A percentile compares a stretch with the other conserved stretches of the same genome.
Evolutionary conservation across 2,797 vertebrate species (phyloP).

Genomic region (Urocyon cinereoargenteus): DNA sequence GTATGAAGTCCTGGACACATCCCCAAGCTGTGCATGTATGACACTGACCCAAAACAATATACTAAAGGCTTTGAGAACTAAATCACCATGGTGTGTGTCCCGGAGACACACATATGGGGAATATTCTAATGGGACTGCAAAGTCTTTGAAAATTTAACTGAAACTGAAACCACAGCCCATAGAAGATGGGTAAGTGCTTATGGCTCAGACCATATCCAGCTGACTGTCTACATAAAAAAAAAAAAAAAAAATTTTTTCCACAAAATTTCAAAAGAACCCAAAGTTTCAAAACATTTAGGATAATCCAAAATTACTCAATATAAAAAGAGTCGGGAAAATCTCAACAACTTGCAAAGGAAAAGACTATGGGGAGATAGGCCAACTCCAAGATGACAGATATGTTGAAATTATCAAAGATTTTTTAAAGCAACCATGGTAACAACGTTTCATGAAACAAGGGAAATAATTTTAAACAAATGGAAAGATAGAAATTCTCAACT

Average conservation of each 20-base stretch:
- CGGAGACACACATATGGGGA: not conserved
- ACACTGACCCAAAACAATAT: not conserved
- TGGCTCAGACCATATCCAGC: too few relatives aligned
- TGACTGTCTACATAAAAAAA: not conserved
- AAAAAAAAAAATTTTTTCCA: not conserved
- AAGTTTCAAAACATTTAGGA: not conserved
- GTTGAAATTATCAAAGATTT: not conserved
- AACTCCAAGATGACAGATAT: not conserved
- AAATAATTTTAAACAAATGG: constrained; percentile 1
- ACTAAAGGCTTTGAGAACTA: not conserved
- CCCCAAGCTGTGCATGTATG: not conserved
- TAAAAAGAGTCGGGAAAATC: constrained; percentile 6
- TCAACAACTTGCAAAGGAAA: not conserved
- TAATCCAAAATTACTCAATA: not conserved
- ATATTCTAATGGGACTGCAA: not conserved
- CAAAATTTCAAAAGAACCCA: not conserved
- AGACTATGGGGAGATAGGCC: not conserved
- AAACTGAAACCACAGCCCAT: not conserved
- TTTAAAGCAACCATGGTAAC: not conserved
- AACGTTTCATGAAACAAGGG: not conserved
- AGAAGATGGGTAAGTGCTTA: not conserved
- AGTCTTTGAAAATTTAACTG: not conserved
- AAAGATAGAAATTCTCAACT: not conserved
- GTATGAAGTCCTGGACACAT: not conserved
- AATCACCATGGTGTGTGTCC: not conserved